phyloP scores from a whole-genome alignment of 2,888 invertebrate species.

The Lasius fuliginosus region DNA sequence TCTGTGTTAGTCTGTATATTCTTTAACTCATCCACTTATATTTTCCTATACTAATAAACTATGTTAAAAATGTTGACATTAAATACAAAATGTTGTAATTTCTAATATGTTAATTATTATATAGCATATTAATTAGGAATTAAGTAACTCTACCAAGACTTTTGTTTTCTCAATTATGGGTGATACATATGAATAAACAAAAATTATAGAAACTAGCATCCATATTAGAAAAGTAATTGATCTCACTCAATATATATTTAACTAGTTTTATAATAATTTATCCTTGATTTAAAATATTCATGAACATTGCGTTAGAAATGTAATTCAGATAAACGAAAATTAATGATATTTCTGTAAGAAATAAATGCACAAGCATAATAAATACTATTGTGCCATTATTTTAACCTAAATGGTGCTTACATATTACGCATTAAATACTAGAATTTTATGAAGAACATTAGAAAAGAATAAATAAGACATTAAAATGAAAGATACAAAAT shows the following conservation, averaged over 20 bases:
- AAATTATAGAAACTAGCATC: neutral
- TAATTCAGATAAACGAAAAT: neutral
- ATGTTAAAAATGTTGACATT: slow-evolving; percentile 70
- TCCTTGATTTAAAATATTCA: neutral
- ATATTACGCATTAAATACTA: slow-evolving; percentile 75
- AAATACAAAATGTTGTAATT: slow-evolving; percentile 77
- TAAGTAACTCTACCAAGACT: neutral
- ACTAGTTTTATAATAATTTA: slow-evolving; percentile 3
- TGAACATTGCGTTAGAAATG: neutral
- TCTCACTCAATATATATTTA: neutral
- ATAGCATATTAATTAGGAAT: neutral
- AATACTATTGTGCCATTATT: slow-evolving; percentile 30
- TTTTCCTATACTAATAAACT: slow-evolving; percentile 58
- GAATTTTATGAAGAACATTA: slow-evolving; percentile 70
- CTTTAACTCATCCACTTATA: slow-evolving; percentile 11
- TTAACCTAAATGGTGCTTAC: slow-evolving; percentile 82
- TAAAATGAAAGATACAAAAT: slow-evolving; percentile 63
- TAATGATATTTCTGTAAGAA: neutral
- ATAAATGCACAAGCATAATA: slow-evolving; percentile 29
- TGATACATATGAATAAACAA: neutral
- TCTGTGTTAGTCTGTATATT: slow-evolving; percentile 66
- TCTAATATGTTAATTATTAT: slow-evolving; percentile 41
- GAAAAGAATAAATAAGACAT: slow-evolving; percentile 59
- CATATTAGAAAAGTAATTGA: neutral
- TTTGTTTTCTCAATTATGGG: neutral